phyloP scores from a whole-genome alignment of 1,140 invertebrate genomes.

The Coelopa frigida region DNA sequence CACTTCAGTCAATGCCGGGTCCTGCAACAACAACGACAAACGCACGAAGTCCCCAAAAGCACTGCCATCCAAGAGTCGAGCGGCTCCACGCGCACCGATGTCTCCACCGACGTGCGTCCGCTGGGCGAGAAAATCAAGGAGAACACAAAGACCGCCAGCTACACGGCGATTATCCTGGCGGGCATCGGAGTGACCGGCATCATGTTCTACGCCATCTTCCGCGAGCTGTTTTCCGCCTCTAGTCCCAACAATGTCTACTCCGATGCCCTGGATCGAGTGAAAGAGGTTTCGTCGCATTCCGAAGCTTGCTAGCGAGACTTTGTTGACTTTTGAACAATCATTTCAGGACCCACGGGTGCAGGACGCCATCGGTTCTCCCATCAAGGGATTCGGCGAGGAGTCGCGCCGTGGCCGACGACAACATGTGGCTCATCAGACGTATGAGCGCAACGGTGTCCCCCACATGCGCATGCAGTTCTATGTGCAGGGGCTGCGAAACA shows the following conservation, averaged over 20 bases:
- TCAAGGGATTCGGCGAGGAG: constrained; percentile 82
- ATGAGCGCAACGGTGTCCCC: constrained; percentile 64
- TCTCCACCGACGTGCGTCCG: constrained; percentile 56
- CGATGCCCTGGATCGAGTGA: constrained; percentile 66
- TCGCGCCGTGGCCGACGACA: constrained; percentile 65
- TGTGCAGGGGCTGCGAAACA: constrained; percentile 70
- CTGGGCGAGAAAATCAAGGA: constrained; percentile 73
- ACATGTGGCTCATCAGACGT: constrained; percentile 65
- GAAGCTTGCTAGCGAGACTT: background rate
- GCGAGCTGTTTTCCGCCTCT: constrained; percentile 78
- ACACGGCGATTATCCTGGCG: constrained; percentile 69
- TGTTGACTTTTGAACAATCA: background rate
- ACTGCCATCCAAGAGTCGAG: constrained; percentile 5
- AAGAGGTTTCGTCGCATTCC: constrained; percentile 42
- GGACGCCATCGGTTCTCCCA: constrained; percentile 73
- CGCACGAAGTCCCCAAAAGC: too few relatives aligned
- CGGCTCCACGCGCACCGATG: constrained; percentile 15
- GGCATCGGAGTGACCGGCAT: constrained; percentile 69
- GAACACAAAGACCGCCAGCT: constrained; percentile 76
- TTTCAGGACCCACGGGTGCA: constrained; percentile 56
- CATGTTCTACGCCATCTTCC: constrained; percentile 75
- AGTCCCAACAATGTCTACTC: constrained; percentile 80
- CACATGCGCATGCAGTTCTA: constrained; percentile 86
- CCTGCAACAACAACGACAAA: too few relatives aligned
- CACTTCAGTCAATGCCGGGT: too few relatives aligned